These are phyloP conservation scores for Lamprotornis superbus DNA, from an alignment of 2,113 vertebrate species.

Conservation along the genomic window DNA sequence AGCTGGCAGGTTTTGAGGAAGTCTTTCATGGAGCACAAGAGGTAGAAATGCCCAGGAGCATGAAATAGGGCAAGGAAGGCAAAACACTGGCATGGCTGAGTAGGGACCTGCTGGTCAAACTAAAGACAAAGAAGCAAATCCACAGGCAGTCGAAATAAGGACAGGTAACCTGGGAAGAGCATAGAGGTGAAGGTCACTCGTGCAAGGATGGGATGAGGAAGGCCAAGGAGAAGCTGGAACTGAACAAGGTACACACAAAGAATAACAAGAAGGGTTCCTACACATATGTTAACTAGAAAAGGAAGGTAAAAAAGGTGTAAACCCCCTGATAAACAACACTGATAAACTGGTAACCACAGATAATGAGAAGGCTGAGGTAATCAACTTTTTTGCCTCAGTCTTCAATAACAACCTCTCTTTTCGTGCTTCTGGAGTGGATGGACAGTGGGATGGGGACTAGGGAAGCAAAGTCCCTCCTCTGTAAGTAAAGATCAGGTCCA, in stretches of 20 bases:
- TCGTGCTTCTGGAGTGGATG: background rate
- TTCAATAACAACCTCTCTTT: background rate
- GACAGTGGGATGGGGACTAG: no score
- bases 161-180: background rate
- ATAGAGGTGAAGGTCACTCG: fast-evolving
- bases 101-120: background rate
- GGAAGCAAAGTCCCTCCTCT: background rate
- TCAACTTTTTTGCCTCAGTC: background rate
- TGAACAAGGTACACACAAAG: background rate
- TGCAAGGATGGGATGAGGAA: background rate
- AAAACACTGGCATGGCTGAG: background rate
- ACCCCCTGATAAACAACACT: background rate
- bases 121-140: background rate
- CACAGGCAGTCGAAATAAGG: background rate
- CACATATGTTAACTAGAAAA: background rate
- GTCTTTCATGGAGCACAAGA: background rate
- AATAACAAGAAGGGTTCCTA: background rate
- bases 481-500: background rate
- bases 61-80: background rate
- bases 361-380: background rate
- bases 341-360: background rate
- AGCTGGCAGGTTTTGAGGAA: background rate
- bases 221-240: background rate
- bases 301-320: background rate
- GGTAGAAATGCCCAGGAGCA: background rate